A percentile compares a stretch with the other conserved stretches of the same genome.
Conservation (phyloP, 1,140 invertebrate species). For the Microplitis mediator region DNA sequence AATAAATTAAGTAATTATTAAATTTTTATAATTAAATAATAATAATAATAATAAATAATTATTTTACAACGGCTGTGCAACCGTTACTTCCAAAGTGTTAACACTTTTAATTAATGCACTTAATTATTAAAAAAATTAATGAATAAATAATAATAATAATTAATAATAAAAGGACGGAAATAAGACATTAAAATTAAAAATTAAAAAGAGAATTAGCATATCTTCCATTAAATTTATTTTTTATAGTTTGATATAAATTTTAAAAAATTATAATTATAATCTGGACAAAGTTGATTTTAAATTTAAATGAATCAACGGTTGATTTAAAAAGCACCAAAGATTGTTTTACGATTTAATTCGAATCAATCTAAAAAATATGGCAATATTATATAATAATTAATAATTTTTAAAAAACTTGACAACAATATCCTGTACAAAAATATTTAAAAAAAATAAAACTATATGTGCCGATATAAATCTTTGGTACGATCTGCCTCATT, state of each 20-base stretch:
- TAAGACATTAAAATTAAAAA: not conserved
- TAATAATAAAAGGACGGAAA: constrained; percentile 3
- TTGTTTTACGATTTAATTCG: constrained; percentile 6
- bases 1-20: no score
- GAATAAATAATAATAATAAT: not conserved
- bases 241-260: constrained; percentile 21
- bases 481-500: not conserved
- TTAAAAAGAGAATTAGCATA: constrained; percentile 12
- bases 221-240: constrained; percentile 24
- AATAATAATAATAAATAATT: not conserved
- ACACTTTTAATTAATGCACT: not conserved
- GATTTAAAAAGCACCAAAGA: constrained; percentile 9
- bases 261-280: not conserved
- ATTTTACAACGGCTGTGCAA: constrained; percentile 29
- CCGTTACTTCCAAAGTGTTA: constrained; percentile 9
- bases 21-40: not conserved
- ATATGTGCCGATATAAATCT: not conserved
- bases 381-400: not conserved
- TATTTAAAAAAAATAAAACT: not conserved
- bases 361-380: constrained; percentile 6
- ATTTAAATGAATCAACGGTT: not conserved
- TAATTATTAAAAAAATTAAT: not conserved
- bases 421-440: not conserved
- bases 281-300: not conserved
- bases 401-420: no score